phyloP scores from a whole-genome alignment of 2,113 vertebrate species.

The Tiliqua scincoides region DNA sequence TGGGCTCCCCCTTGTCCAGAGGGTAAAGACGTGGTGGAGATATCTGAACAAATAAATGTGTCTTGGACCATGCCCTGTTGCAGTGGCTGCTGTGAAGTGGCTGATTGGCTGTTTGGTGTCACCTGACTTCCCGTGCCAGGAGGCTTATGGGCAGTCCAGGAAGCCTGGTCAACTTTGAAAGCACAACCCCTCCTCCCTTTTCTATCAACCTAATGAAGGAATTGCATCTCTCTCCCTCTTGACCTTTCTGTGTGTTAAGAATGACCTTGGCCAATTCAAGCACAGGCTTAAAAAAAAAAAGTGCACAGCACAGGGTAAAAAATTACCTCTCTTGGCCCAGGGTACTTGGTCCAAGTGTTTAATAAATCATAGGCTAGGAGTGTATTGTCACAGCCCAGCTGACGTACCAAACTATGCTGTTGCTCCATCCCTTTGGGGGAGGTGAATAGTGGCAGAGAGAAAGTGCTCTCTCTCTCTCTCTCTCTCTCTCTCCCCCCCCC shows the following conservation, averaged over 20 bases:
- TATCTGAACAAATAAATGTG: no score
- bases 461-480: neutral
- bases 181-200: neutral
- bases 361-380: slow-evolving; percentile 20
- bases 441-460: slow-evolving; percentile 41
- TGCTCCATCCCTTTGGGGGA: slow-evolving; percentile 27
- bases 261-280: slow-evolving; percentile 30
- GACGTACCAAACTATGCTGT: slow-evolving; percentile 29
- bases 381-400: slow-evolving; percentile 4
- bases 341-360: neutral
- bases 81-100: no score
- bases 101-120: neutral
- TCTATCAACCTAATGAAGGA: neutral
- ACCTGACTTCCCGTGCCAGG: neutral
- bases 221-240: neutral
- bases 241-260: slow-evolving; percentile 39
- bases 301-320: neutral
- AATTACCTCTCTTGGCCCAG: neutral
- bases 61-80: no score
- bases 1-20: no score
- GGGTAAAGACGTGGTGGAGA: no score
- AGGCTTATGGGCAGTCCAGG: neutral
- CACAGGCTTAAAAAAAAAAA: neutral
- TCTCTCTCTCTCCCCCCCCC: neutral
- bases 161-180: neutral